Conservation (phyloP, 2,113 vertebrate species). For the Corythaeola cristata region DNA sequence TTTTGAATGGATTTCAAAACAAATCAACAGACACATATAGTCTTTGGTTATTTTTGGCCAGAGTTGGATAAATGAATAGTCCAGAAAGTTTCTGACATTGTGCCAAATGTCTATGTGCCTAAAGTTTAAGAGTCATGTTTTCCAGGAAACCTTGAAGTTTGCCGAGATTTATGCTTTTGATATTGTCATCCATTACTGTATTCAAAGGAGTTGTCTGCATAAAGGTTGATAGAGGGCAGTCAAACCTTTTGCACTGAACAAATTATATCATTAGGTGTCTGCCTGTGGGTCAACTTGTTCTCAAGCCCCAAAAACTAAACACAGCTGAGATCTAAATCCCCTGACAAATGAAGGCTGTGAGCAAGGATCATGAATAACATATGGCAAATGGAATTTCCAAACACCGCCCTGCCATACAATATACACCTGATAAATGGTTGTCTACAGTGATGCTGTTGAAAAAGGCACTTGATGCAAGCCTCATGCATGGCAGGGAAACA, state of each 20-base stretch:
- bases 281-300: conserved; percentile 82
- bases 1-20: conserved; percentile 83
- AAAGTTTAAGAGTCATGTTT: conserved; percentile 71
- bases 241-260: conserved; percentile 78
- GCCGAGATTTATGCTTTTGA: conserved; percentile 73
- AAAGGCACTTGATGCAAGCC: conserved; percentile 68
- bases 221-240: conserved; percentile 79
- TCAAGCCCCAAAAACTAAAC: conserved; percentile 84
- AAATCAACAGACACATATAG: conserved; percentile 83
- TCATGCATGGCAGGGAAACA: conserved; percentile 40
- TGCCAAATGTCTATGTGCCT: conserved; percentile 77
- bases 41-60: conserved; percentile 78
- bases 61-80: conserved; percentile 78
- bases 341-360: conserved; percentile 83
- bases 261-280: conserved; percentile 83
- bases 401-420: conserved; percentile 73
- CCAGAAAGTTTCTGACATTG: conserved; percentile 75
- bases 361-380: conserved; percentile 81
- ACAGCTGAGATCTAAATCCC: conserved; percentile 84
- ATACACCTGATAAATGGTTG: conserved; percentile 82
- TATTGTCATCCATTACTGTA: conserved; percentile 76
- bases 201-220: conserved; percentile 78
- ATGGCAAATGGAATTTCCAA: conserved; percentile 84
- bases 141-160: conserved; percentile 77
- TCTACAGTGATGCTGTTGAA: conserved; percentile 68